Evolutionary conservation across 2,113 vertebrate species (phyloP), one percentile per base, ranked within the genome.

Genomic region (Gopherus flavomarginatus): DNA sequence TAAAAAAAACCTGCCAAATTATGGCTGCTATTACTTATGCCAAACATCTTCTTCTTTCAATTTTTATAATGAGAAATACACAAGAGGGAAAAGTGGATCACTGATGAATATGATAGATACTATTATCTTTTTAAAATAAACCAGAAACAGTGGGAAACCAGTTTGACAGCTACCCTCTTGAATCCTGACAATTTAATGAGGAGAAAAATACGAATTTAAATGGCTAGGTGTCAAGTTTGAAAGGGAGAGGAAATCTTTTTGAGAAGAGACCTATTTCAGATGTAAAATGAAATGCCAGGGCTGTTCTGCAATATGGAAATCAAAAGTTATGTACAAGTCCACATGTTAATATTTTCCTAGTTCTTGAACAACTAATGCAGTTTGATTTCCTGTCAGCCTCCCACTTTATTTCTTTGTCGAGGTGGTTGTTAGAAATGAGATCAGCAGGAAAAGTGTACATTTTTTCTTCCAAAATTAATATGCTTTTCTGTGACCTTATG

Each of bases 1-100:
- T 52, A 91, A 88, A 80, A 56, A 90, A 80, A 42, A 42, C 42
- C 31, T 93, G 11, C 86, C 56, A 88, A 94, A 83, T 42, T 17
- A 35, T 81, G 21, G 42, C 26, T 88, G 14, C n/a, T 89, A 16
- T 84, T 92, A 82, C 85, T 87, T 85, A 87, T 83, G 11, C 69
- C 69, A 57, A 96, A 75, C 54, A 87, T 14, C n/a, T 86, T 91
- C n/a, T 86, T 91, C 35, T 84, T 94, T 95, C 38, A 35, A 26
- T 87, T n/a, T 85, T 89, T 31, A n/a, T 81, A 91, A 75, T 90
- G 53, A 92, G 78, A 72, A 89, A 78, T 83, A 62, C 8, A 69
- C 53, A 52, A 81, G 52, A 78, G 75, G 81, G 42, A 62, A 54
- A 88, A 91, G 47, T 0, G 1, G 6, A 11, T 65, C 19, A 89